Conservation (phyloP, 2,797 vertebrate species). For the Bovichtus variegatus region DNA sequence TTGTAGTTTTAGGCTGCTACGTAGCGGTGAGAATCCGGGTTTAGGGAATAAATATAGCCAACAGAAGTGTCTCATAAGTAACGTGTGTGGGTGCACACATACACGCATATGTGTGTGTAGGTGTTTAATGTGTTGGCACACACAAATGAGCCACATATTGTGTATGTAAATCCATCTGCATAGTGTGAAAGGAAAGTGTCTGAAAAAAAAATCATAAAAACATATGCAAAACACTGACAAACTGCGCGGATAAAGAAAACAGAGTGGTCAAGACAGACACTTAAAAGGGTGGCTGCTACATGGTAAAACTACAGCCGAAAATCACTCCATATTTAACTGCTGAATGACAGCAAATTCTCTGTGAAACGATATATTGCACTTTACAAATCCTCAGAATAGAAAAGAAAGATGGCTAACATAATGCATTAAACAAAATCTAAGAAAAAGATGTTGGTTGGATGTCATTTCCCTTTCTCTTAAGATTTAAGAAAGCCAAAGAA, state of each 20-base stretch:
- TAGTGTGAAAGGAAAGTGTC: conserved; percentile 47
- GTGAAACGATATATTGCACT: not conserved
- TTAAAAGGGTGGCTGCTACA: not conserved
- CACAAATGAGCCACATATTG: conserved; percentile 51
- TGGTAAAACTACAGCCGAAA: not conserved
- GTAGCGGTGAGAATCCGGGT: conserved; percentile 13
- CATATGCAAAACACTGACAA: conserved; percentile 44
- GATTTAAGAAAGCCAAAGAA: not conserved
- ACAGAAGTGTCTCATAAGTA: conserved; percentile 52
- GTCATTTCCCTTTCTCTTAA: not conserved
- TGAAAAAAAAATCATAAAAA: conserved; percentile 54
- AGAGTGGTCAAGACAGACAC: conserved; percentile 13
- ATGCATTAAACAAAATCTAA: not conserved
- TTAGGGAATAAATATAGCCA: conserved; percentile 44
- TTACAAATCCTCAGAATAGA: not conserved
- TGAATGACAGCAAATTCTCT: not conserved
- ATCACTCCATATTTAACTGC: not conserved
- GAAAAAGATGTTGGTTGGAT: not conserved
- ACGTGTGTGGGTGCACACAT: conserved; percentile 43
- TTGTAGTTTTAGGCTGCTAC: not conserved
- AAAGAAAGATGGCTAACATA: not conserved
- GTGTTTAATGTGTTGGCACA: conserved; percentile 67
- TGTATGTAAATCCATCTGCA: conserved; percentile 55
- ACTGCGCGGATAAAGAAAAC: not conserved
- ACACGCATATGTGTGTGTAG: conserved; percentile 49